Evolutionary conservation across 2,113 vertebrate species (phyloP), one percentile per base, ranked within the genome.

Genomic region (Loxodonta africana): DNA sequence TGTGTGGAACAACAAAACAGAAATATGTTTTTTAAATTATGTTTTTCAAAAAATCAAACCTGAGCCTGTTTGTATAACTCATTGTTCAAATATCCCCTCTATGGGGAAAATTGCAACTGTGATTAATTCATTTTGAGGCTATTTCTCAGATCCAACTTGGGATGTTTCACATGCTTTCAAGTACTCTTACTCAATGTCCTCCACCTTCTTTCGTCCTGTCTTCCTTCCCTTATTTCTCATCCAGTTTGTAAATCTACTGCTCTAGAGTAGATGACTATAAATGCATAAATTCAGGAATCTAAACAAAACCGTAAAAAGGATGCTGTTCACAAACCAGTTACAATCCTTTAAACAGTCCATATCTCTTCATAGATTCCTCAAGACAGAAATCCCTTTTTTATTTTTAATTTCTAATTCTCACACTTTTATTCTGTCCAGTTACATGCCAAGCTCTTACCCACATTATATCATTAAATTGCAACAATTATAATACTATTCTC

Each of bases 1-100:
- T 80, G 53, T 46, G 44, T 44, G 33, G 48, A 90, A 65, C 51
- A 69, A 91, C 30, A 83, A 63, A 95, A 94, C 6, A 91, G 15
- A 95, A 88, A 94, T 62, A 71, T 30, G 23, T 18, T 67, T 88
- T 71, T 69, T 11, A 93, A 46, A 78, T 69, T 37, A 69, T 41
- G 28, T 63, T 97, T 90, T 76, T 17, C 17, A 17, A 86, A 96
- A 97, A 96, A 76, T 84, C 88, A 93, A 90, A 94, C 62, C 37
- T 77, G 44, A 95, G 69, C 53, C 69, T 51, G 28, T 51, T 33
- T 53, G 10, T 7, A 73, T 9, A 69, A 95, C 28, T 93, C 37
- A 82, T 0, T 95, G 74, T 91, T 33, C 18, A 97, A 94, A 96
- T 26, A 95, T 53, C 82, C 51, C 80, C 81, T 63, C 86, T 44